A percentile compares a stretch with the other conserved stretches of the same genome.
Evolutionary conservation across 2,888 invertebrate species (phyloP).

Genomic region (Muscina levida): DNA sequence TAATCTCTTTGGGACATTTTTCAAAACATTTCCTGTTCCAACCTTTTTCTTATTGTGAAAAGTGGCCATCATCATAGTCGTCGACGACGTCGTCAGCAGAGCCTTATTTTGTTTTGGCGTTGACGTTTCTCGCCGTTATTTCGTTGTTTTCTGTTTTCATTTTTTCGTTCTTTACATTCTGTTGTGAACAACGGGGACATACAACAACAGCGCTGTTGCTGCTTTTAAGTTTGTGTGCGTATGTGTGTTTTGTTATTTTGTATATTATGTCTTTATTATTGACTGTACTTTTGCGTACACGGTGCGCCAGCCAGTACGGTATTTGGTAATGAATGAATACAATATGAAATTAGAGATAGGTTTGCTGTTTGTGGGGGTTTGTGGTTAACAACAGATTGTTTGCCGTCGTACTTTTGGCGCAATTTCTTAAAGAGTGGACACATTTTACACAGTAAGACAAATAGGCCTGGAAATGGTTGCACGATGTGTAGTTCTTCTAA

Average conservation of each 20-base stretch:
- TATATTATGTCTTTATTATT: constrained; percentile 48
- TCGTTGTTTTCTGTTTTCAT: constrained; percentile 31
- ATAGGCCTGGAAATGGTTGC: too few relatives aligned
- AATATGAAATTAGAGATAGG: not conserved
- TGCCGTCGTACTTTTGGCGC: constrained; percentile 21
- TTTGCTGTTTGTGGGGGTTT: not conserved
- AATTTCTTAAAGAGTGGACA: not conserved
- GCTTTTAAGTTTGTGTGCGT: constrained; percentile 16
- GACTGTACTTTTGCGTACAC: constrained; percentile 60
- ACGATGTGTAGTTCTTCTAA: too few relatives aligned
- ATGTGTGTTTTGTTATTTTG: too few relatives aligned
- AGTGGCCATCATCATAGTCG: constrained; percentile 7
- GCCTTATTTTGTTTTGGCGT: constrained; percentile 22
- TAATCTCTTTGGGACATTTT: too few relatives aligned
- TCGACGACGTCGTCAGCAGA: constrained; percentile 16
- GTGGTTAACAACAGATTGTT: too few relatives aligned
- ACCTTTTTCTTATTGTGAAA: not conserved
- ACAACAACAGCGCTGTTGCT: constrained; percentile 17
- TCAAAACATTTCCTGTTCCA: too few relatives aligned
- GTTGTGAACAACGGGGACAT: not conserved
- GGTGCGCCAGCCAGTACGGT: not conserved
- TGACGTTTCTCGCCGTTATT: not conserved
- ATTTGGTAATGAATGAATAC: constrained; percentile 29
- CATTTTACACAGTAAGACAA: too few relatives aligned
- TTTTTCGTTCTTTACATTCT: constrained; percentile 9